Base-by-base conservation (phyloP, 2,113 vertebrate genomes). In the Hiodon alosoides region DNA sequence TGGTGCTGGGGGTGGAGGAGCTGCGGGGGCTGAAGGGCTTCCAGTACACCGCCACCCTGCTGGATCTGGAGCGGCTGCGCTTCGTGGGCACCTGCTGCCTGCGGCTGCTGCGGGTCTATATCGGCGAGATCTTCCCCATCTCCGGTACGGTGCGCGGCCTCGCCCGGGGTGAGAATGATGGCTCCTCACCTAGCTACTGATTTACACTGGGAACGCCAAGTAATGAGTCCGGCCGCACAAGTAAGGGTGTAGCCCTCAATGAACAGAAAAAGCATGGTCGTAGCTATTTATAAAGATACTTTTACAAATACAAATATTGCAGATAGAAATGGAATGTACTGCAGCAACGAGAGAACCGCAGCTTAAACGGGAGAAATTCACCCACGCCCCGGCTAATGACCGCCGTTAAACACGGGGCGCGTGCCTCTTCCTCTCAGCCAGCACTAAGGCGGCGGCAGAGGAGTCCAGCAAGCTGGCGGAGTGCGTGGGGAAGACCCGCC, bases 401-500 rank as follows among this genome's bases (percentile, higher is more conserved):
- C 7, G 5, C 52, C 16, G 7, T n/a, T 51, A 52, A 47, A 13
- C 9, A 11, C 7, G 66, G 16, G 31, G 14, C 55, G n/a, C 71
- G n/a, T 50, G 10, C 72, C 3, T 52, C 11, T 16, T 3, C 55
- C 17, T 51, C 69, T 46, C 74, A 99, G 97, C 93, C 84, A 92
- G 93, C 68, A 91, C 94, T 81, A 98, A 99, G 88, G 95, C 96
- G 13, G 93, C 95, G 85, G 93, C 98, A 80, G 97, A 99, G 86
- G 97, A 99, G 93, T 98, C 95, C 2, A 98, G 94, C 90, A 98
- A 95, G 87, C 90, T 99, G 81, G 97, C 97, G 52, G 97, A 98
- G 79, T 98, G 97, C 80, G 95, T 98, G 87, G 97, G 96, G 69
- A 98, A 99, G 91, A 98, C 97, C 0, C 94, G 97, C 82, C 97